Evolutionary conservation across 2,888 invertebrate genomes (phyloP), one percentile per base, ranked within the genome.

Genomic region (Eudasyphora cyanicolor): DNA sequence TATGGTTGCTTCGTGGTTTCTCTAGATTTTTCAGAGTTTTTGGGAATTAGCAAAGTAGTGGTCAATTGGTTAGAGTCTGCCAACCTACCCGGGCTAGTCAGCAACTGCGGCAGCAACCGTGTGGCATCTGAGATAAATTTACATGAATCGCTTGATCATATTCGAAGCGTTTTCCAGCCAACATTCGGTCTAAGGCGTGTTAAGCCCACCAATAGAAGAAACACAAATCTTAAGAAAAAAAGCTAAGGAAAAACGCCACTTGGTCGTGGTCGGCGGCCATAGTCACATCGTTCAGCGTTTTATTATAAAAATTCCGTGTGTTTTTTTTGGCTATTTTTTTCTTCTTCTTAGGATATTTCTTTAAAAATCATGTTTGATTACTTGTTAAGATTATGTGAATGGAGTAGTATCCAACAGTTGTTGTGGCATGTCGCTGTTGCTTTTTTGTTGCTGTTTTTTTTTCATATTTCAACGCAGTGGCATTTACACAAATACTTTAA

Each of bases 401-500:
- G 75, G 77, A 21, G 67, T 21, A 38, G 12, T 10, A 29, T n/a
- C 0, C 8, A 19, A 4, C n/a, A 7, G 32, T 27, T 19, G 4
- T 24, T 35, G 24, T 24, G 10, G 67, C 42, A 27, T 42, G 3
- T n/a, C 10, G 62, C n/a, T n/a, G n/a, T 17, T 32, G 17, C 51
- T 79, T 76, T 79, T 71, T 42, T 73, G 12, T 45, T 70, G 24
- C 67, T 51, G 69, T 77, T 77, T 14, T 60, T 77, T 51, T 75
- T 84, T 82, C 62, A 81, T 78, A 84, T 84, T 84, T 81, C 62
- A 84, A 84, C 81, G 78, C 84, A 84, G 84, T 84, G 84, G 84
- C 84, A 84, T 81, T 84, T 81, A 84, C 84, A 84, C 78, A 81
- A 81, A 84, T 84, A 81, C 81, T 79, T 84, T 69, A 76, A 73